Percentiles rank a stretch among this genome's conserved stretches.
phyloP scores from a whole-genome alignment of 1,140 invertebrate genomes.

The Notospermus geniculatus region DNA sequence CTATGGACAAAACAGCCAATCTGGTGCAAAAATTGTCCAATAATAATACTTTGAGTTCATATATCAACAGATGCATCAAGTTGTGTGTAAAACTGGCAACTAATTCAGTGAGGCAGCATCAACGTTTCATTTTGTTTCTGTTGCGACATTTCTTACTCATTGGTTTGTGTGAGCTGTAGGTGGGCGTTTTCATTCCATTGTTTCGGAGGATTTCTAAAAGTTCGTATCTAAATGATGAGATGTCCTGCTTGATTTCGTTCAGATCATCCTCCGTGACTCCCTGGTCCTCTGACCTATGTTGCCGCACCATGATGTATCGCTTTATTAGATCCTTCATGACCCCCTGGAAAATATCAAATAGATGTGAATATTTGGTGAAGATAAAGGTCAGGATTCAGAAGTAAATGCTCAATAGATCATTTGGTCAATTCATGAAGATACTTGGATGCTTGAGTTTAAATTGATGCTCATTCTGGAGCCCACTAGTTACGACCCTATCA shows the following conservation, averaged over 20 bases:
- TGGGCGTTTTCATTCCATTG: constrained; percentile 55
- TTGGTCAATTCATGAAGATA: too few relatives aligned
- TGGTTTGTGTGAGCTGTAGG: constrained; percentile 43
- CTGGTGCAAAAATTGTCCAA: not conserved
- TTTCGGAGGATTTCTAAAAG: constrained; percentile 83
- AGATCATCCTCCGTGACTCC: constrained; percentile 98
- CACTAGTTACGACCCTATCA: too few relatives aligned
- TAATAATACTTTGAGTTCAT: not conserved
- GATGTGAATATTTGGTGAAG: constrained; percentile 10
- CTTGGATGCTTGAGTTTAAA: too few relatives aligned
- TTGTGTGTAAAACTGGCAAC: not conserved
- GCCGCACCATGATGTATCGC: constrained; percentile 89
- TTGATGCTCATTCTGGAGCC: too few relatives aligned
- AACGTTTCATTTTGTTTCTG: not conserved
- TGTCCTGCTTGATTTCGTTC: constrained; percentile 98
- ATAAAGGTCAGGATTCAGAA: too few relatives aligned
- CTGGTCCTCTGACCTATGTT: constrained; percentile 91
- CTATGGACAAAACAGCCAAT: not conserved
- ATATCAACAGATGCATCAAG: too few relatives aligned
- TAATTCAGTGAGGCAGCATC: not conserved
- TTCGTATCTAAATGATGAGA: constrained; percentile 67
- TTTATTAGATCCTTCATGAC: constrained; percentile 95
- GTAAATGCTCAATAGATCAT: too few relatives aligned
- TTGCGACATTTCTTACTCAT: constrained; percentile 43
- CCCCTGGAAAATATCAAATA: constrained; percentile 60